Evolutionary conservation across 2,888 invertebrate genomes (phyloP), one percentile per base, ranked within the genome.

Genomic region (Leptinotarsa juncta): DNA sequence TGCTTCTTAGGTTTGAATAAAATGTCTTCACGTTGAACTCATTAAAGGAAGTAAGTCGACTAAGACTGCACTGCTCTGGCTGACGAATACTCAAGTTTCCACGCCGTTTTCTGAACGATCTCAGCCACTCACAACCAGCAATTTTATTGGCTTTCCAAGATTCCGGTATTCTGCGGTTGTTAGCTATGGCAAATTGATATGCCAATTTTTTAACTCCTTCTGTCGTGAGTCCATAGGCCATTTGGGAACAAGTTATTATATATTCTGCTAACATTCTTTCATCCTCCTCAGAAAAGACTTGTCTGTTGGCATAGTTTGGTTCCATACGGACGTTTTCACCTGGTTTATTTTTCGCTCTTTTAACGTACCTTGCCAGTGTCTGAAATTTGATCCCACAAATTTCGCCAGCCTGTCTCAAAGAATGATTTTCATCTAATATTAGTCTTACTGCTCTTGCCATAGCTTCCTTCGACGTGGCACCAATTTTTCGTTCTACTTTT

Each of bases 11-110:
- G 50, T 76, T 78, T 42, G 70, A 32, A 67, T 70, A 79, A 77
- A 82, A 81, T 7, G 65, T 49, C 4, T 67, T 62, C 12, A 82
- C 77, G 72, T 82, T 82, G 69, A 23, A 65, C 62, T 73, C 67
- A 55, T 78, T 82, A 71, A 83, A 83, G 50, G 78, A 74, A 23
- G 79, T 81, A 16, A 76, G 75, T 57, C 81, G 69, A 18, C 80
- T 72, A 23, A 82, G 75, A 67, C 76, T 79, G 69, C 79, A 80
- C 32, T 71, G 77, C 75, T 83, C 81, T 55, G 80, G 75, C 49
- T 73, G 77, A 65, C 82, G 70, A 23, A 82, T 66, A 66, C 78
- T 80, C 49, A 81, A 75, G 20, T 32, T 50, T 5, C 60, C 26
- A 67, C 18, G 18, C 42, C 74, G 65, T 65, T 71, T 76, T 55